Evolutionary conservation across 2,888 invertebrate species (phyloP).

Genomic region (Oscheius sp.): DNA sequence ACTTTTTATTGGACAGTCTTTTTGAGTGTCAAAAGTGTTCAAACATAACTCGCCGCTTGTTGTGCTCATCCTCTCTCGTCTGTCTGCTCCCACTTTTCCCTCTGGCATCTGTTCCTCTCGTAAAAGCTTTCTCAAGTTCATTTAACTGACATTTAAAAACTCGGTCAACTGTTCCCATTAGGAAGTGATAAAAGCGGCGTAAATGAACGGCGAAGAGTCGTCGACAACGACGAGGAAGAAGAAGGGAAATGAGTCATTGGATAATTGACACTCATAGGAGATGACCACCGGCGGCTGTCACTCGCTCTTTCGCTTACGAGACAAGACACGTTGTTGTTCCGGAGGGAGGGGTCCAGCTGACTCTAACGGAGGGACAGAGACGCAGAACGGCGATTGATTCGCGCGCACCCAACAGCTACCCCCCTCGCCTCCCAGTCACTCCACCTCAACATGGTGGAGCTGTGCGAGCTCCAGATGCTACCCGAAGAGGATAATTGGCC

Average conservation of each 20-base stretch:
- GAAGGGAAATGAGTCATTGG: not conserved
- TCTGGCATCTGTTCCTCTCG: too few species aligned
- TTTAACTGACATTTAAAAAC: too few species aligned
- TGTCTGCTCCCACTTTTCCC: too few species aligned
- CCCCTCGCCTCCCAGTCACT: not conserved
- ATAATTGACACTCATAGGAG: constrained; percentile 11
- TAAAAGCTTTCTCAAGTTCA: too few species aligned
- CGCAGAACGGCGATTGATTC: constrained; percentile 39
- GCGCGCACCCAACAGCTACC: constrained; percentile 27
- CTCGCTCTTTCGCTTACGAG: not conserved
- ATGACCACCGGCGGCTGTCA: constrained; percentile 4
- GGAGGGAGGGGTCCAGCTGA: constrained; percentile 33
- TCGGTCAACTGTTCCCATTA: too few species aligned
- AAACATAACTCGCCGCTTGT: too few species aligned
- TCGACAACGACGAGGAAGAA: not conserved
- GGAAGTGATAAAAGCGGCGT: not conserved
- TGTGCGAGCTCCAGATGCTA: constrained; percentile 57
- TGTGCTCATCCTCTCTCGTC: too few species aligned
- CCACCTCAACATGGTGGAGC: constrained; percentile 52
- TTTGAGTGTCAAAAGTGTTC: too few species aligned
- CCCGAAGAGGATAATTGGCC: constrained; percentile 64
- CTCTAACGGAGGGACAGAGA: constrained; percentile 25
- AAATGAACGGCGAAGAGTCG: not conserved
- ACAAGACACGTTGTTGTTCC: not conserved
- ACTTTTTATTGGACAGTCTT: too few species aligned